Evolutionary conservation across 2,113 vertebrate genomes (phyloP).

Genomic region (Lynx canadensis): DNA sequence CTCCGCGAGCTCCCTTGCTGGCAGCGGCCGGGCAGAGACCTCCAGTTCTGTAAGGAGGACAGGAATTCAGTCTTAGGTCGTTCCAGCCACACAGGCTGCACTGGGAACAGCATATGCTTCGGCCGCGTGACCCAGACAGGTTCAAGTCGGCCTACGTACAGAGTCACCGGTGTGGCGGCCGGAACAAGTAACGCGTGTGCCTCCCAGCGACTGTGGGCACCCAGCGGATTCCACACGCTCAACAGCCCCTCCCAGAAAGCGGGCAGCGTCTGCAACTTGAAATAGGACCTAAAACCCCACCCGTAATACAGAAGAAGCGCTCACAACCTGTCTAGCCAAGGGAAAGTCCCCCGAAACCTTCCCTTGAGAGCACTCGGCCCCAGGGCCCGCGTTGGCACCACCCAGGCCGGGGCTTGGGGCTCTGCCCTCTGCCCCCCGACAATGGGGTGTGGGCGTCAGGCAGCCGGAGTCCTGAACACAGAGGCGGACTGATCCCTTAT

Average conservation of each 20-base stretch:
- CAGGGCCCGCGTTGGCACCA: background rate
- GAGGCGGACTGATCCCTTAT: background rate
- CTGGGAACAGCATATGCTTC: conserved; percentile 77
- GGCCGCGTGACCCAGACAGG: conserved; percentile 79
- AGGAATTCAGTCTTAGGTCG: conserved; percentile 73
- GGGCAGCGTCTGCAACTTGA: conserved; percentile 34
- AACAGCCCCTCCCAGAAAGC: background rate
- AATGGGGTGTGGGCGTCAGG: background rate
- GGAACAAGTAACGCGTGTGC: conserved; percentile 76
- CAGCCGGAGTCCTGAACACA: background rate
- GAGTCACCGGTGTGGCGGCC: conserved; percentile 61
- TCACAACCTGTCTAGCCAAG: background rate
- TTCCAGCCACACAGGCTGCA: conserved; percentile 79
- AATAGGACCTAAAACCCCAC: conserved; percentile 36
- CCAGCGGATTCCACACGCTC: conserved; percentile 58
- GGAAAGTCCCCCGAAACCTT: background rate
- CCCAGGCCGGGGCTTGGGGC: rapidly evolving
- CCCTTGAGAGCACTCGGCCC: background rate
- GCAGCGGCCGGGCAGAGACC: conserved; percentile 43
- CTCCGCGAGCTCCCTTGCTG: conserved; percentile 30
- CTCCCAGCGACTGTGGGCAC: conserved; percentile 76
- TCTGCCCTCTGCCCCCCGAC: background rate
- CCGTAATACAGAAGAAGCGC: background rate
- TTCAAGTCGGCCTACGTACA: conserved; percentile 65
- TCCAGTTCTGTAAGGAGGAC: conserved; percentile 65